Evolutionary conservation across 2,888 invertebrate genomes (phyloP).

Genomic region (Palloptera scutellata): DNA sequence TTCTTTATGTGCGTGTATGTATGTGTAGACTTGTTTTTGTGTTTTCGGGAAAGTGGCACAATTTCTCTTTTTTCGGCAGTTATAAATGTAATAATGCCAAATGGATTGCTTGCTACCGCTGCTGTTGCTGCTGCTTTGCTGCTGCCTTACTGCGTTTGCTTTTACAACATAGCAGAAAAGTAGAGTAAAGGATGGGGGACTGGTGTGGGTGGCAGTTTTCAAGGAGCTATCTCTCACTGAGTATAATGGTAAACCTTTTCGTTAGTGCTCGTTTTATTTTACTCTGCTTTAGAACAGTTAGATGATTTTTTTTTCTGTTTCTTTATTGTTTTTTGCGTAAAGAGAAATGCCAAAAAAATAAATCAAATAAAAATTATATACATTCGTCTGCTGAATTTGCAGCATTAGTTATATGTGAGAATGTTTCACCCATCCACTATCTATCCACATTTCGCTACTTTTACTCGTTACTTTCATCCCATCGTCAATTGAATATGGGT

Average conservation of each 20-base stretch:
- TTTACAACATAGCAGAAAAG: too few relatives aligned
- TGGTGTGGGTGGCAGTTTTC: too few relatives aligned
- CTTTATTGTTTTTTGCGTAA: too few relatives aligned
- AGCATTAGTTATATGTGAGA: constrained; percentile 37
- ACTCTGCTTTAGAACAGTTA: background rate
- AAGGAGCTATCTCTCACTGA: too few relatives aligned
- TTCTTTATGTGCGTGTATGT: constrained; percentile 13
- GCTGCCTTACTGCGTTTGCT: too few relatives aligned
- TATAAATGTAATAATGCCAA: constrained; percentile 31
- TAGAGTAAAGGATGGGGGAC: too few relatives aligned
- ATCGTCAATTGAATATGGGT: background rate
- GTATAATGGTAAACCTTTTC: too few relatives aligned
- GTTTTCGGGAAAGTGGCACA: constrained; percentile 22
- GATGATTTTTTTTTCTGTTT: too few relatives aligned
- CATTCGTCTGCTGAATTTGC: constrained; percentile 51
- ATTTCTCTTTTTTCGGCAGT: constrained; percentile 16
- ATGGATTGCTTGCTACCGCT: constrained; percentile 14
- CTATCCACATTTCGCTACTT: background rate
- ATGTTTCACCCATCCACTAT: constrained; percentile 1
- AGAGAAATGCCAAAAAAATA: constrained; percentile 48
- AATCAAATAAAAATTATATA: constrained; percentile 60
- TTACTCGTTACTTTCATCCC: too few relatives aligned
- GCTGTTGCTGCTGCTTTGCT: background rate
- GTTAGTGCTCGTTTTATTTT: too few relatives aligned
- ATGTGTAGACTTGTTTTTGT: background rate